These are phyloP conservation scores for Brachionus plicatilis DNA, from an alignment of 1,140 invertebrate genomes.

Conservation along the genomic window DNA sequence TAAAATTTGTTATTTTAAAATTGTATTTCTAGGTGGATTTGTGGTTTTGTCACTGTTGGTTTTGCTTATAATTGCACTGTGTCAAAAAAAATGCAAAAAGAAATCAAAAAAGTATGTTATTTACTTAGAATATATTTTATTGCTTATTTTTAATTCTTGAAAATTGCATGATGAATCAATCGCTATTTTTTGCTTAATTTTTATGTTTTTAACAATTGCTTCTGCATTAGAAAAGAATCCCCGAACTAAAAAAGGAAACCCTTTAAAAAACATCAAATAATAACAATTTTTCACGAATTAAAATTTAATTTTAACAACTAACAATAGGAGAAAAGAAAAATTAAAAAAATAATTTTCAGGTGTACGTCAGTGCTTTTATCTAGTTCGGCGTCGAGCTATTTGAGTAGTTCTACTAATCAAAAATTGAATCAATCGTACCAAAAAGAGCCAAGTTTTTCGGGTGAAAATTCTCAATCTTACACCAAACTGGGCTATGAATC, in stretches of 20 bases:
- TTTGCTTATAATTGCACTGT: background rate
- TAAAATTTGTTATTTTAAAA: background rate
- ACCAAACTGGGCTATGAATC: conserved; percentile 7
- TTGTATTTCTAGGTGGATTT: background rate
- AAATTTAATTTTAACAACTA: background rate
- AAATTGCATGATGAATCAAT: background rate
- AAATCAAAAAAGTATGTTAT: conserved; percentile 7
- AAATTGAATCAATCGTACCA: background rate
- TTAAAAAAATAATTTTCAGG: background rate
- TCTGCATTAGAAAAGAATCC: background rate
- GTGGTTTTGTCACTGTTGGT: background rate
- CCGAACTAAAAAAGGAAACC: background rate
- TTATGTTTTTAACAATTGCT: background rate
- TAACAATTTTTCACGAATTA: conserved; percentile 12
- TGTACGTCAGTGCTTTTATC: background rate
- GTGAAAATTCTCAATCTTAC: background rate
- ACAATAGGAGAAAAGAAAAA: background rate
- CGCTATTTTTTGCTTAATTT: background rate
- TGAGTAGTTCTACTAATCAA: background rate
- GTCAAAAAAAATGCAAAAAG: background rate
- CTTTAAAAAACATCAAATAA: background rate
- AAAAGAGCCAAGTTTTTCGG: conserved; percentile 5
- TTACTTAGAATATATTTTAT: background rate
- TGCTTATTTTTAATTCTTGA: conserved; percentile 19
- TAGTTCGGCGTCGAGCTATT: background rate